Conservation (phyloP, 2,113 vertebrate genomes). For the Corydoras maculifer region DNA sequence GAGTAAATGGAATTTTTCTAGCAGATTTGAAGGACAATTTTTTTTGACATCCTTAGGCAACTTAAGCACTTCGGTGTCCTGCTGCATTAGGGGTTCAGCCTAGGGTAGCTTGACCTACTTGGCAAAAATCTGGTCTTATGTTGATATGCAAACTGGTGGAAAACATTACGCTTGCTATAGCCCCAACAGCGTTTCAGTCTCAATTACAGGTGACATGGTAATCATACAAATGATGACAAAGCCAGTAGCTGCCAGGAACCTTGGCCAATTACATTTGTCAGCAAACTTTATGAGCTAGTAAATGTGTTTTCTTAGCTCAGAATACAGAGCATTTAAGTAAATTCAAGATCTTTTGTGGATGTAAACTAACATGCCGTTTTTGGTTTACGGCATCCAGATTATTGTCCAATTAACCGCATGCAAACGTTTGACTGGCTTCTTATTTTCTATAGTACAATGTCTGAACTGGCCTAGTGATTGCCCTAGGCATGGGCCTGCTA, state of each 20-base stretch:
- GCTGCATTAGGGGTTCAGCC: not conserved
- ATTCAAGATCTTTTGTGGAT: not conserved
- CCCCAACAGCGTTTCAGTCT: slow-evolving; percentile 5
- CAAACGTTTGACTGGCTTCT: not conserved
- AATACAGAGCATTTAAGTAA: not conserved
- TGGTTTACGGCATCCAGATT: slow-evolving; percentile 19
- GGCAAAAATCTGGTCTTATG: slow-evolving; percentile 2
- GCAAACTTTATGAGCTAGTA: slow-evolving; percentile 1
- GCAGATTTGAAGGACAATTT: not conserved
- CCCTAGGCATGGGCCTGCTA: slow-evolving; percentile 19
- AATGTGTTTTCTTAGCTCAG: not conserved
- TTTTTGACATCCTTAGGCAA: not conserved
- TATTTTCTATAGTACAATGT: slow-evolving; percentile 3
- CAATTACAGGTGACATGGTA: slow-evolving; percentile 16
- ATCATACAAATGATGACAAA: slow-evolving; percentile 4
- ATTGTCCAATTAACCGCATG: slow-evolving; percentile 34
- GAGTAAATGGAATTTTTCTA: not conserved
- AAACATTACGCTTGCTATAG: not conserved
- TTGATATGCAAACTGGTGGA: not conserved
- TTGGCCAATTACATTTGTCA: slow-evolving; percentile 11
- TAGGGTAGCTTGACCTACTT: slow-evolving; percentile 1
- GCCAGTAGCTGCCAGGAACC: slow-evolving; percentile 3
- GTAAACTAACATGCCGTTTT: not conserved
- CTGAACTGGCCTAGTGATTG: not conserved
- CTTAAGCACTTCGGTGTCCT: not conserved